Percentiles rank a stretch among this genome's conserved stretches.
phyloP scores from a whole-genome alignment of 2,113 vertebrate species.

The Microcebus griseorufus region DNA sequence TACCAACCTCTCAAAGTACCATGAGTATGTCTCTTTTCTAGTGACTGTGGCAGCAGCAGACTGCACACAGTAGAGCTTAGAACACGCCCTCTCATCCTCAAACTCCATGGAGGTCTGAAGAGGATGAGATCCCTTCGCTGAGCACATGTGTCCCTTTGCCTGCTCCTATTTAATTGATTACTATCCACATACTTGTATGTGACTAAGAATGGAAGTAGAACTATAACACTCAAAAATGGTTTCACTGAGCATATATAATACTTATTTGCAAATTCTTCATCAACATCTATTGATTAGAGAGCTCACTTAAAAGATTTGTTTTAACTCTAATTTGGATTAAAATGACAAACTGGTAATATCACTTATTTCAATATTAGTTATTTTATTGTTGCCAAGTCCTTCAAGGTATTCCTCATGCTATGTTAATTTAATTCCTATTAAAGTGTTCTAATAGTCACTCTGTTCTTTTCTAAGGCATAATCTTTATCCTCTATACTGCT shows the following conservation, averaged over 20 bases:
- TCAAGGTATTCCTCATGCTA: neutral
- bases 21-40: neutral
- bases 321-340: neutral
- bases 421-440: neutral
- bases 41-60: neutral
- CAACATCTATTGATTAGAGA: neutral
- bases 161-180: neutral
- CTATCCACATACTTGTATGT: neutral
- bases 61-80: no score
- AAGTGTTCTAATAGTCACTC: neutral
- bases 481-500: neutral
- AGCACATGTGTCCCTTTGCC: accelerated
- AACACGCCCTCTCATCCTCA: neutral
- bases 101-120: neutral
- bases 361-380: neutral
- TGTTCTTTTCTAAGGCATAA: neutral
- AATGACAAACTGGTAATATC: neutral
- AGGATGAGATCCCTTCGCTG: neutral
- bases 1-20: neutral
- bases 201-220: neutral
- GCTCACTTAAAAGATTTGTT: neutral
- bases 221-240: neutral
- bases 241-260: neutral
- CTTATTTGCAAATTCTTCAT: neutral
- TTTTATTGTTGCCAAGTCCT: neutral